A percentile compares a stretch with the other conserved stretches of the same genome.
Evolutionary conservation across 2,113 vertebrate genomes (phyloP).

Genomic region (Blennius ocellaris): DNA sequence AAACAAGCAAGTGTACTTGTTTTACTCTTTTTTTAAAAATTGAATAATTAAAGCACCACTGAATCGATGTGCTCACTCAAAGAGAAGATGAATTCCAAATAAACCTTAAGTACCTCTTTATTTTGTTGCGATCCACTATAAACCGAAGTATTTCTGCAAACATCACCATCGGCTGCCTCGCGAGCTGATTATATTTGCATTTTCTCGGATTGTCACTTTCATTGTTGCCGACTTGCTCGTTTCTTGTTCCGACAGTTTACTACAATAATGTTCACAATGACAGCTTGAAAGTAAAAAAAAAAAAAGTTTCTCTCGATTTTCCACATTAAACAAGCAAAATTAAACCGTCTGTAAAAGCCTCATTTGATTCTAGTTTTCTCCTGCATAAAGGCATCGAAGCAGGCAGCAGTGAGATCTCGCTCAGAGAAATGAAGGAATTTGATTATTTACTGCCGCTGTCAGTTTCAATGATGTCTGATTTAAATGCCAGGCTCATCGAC

Average conservation of each 20-base stretch:
- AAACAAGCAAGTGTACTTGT: conserved; percentile 1
- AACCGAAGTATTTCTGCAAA: conserved; percentile 26
- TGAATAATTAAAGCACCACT: conserved; percentile 50
- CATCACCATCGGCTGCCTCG: not conserved
- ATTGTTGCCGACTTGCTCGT: not conserved
- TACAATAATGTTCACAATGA: not conserved
- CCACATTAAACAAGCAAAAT: not conserved
- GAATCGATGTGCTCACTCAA: conserved; percentile 24
- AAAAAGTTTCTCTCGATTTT: not conserved
- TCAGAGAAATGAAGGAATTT: conserved; percentile 51
- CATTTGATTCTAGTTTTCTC: conserved; percentile 17
- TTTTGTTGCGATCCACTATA: conserved; percentile 19
- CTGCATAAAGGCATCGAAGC: conserved; percentile 41
- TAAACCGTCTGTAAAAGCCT: not conserved
- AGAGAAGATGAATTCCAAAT: conserved; percentile 28
- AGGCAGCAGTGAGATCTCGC: conserved; percentile 35
- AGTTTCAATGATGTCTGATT: conserved; percentile 41
- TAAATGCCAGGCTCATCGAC: conserved; percentile 67
- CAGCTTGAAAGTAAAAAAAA: conserved; percentile 9
- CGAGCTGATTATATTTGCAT: conserved; percentile 16
- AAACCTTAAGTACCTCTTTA: conserved; percentile 19
- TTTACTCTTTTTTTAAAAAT: conserved; percentile 24
- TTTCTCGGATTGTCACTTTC: not conserved
- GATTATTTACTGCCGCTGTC: conserved; percentile 64
- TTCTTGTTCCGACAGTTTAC: not conserved